Base-by-base conservation (phyloP, 2,113 vertebrate species). In the Corythoichthys haematopterus region DNA sequence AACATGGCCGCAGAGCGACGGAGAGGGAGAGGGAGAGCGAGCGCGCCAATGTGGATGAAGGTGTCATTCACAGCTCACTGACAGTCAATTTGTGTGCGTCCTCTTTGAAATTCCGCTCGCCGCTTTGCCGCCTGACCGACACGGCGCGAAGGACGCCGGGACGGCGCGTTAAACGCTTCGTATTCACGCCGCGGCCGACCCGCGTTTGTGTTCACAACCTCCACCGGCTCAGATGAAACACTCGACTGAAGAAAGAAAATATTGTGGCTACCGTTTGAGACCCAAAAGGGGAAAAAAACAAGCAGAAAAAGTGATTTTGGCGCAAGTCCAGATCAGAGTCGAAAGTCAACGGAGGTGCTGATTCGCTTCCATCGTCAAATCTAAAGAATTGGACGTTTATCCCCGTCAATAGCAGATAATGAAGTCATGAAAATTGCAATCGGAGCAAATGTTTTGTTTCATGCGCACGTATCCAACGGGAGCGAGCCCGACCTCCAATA, bases 31-130 rank as follows among this genome's bases (percentile, higher is more conserved):
- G 33, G 5, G 36, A n/a, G 36, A 7, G 10, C 4, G 38, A 1
- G 15, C 13, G 56, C 1, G 13, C 3, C 15, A 56, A 82, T 13
- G 37, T 62, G 61, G 78, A 86, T 85, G 84, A 88, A 86, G 81
- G 86, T 86, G 84, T 84, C 84, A 84, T 86, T 88, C 86, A 83
- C 84, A 88, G 84, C 84, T 86, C 86, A 72, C 75, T 79, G 72
- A 79, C 80, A 74, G 35, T 46, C 60, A 46, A 62, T 62, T 62
- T 46, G 40, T 62, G 40, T 46, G 60, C 43, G 60, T 33, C 60
- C 60, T 62, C 38, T 62, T 62, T 62, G 60, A 62, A 62, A 62
- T 62, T 62, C 60, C 10, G 20, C 60, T 62, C 60, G 36, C 37
- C 60, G 60, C 60, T 62, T 7, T 28, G 40, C 60, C 28, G 60